phyloP scores from a whole-genome alignment of 2,888 invertebrate species.

The Sarcophaga rosellei region DNA sequence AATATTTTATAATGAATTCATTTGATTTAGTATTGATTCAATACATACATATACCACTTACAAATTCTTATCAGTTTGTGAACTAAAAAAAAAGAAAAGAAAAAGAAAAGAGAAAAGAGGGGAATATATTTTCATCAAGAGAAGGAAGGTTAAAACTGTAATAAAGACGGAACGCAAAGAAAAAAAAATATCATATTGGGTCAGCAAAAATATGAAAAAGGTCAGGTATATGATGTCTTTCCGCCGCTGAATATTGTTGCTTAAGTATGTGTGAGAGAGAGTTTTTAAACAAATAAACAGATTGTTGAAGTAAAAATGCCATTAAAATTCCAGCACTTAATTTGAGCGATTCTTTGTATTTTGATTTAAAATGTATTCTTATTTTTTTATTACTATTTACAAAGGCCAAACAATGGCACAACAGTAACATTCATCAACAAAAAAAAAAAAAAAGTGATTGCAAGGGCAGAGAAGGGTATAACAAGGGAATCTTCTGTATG shows the following conservation, averaged over 20 bases:
- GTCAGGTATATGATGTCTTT: conserved; percentile 70
- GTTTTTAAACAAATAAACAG: conserved; percentile 40
- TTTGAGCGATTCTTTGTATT: neutral
- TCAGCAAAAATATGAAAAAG: conserved; percentile 74
- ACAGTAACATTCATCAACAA: neutral
- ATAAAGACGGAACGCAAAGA: neutral
- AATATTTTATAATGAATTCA: conserved; percentile 1
- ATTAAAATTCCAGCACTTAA: conserved; percentile 4
- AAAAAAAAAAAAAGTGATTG: too few species aligned
- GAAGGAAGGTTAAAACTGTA: conserved; percentile 13
- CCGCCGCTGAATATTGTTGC: neutral
- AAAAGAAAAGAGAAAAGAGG: conserved; percentile 12
- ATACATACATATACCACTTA: neutral
- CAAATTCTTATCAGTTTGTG: conserved; percentile 38
- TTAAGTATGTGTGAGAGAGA: conserved; percentile 13
- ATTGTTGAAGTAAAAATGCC: conserved; percentile 53
- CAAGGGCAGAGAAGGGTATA: too few species aligned
- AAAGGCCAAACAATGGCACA: conserved; percentile 11
- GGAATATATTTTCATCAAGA: neutral
- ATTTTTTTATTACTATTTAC: conserved; percentile 26
- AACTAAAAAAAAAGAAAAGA: neutral
- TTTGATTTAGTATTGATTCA: neutral
- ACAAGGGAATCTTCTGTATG: conserved; percentile 21
- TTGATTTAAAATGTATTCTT: neutral
- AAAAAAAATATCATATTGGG: conserved; percentile 67